phyloP scores from a whole-genome alignment of 2,888 invertebrate species.

The Stenchaetothrips biformis region DNA sequence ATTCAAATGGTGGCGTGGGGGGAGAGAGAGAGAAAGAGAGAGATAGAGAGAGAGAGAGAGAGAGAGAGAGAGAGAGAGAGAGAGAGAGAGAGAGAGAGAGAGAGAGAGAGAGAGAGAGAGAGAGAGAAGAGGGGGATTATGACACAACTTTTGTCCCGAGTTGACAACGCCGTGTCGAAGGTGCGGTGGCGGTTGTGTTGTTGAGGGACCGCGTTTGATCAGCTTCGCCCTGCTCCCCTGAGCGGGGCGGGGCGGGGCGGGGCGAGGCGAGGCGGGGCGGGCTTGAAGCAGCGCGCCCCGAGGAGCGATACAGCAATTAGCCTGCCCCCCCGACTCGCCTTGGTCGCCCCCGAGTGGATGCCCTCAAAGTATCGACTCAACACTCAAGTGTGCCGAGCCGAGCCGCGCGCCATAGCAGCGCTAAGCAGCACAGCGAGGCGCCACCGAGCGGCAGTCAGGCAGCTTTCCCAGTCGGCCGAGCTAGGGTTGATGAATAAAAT shows the following conservation, averaged over 20 bases:
- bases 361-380: background rate
- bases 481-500: too few relatives aligned
- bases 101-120: background rate
- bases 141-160: too few relatives aligned
- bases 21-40: background rate
- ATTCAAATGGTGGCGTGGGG: background rate
- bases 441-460: background rate
- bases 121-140: background rate
- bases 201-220: too few relatives aligned
- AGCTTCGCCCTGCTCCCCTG: background rate
- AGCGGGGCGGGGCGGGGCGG: background rate
- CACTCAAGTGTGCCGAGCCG: background rate
- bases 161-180: too few relatives aligned
- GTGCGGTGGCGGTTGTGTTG: too few relatives aligned
- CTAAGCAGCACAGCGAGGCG: background rate
- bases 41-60: background rate
- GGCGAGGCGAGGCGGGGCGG: background rate
- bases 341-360: background rate
- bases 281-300: background rate
- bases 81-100: background rate
- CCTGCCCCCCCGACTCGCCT: background rate
- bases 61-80: slow-evolving; percentile 17
- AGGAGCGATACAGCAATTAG: background rate
- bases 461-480: too few relatives aligned
- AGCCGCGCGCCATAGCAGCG: background rate